A percentile compares a stretch with the other conserved stretches of the same genome.
Evolutionary conservation across 2,113 vertebrate species (phyloP).

Genomic region (Glaucomys volans): DNA sequence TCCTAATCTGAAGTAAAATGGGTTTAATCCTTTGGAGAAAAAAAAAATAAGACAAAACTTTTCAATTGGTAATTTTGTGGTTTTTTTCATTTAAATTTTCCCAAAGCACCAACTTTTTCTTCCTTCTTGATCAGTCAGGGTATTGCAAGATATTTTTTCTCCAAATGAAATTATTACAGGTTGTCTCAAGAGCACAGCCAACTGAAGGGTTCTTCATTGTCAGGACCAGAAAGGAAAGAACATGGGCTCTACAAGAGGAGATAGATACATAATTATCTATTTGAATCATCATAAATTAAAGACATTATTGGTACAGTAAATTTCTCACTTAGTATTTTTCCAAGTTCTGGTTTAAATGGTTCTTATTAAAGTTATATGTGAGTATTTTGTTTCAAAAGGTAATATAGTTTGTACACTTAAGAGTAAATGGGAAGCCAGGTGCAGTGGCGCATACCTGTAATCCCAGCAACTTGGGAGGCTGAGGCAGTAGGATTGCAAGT

Average conservation of each 20-base stretch:
- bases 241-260: slow-evolving; percentile 59
- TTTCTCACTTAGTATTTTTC: slow-evolving; percentile 73
- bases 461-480: too few species aligned
- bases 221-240: slow-evolving; percentile 69
- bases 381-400: slow-evolving; percentile 76
- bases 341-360: slow-evolving; percentile 72
- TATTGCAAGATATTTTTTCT: slow-evolving; percentile 68
- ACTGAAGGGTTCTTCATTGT: slow-evolving; percentile 68
- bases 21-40: slow-evolving; percentile 81
- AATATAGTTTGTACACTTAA: slow-evolving; percentile 82
- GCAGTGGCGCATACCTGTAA: too few species aligned
- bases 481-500: too few species aligned
- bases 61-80: slow-evolving; percentile 44
- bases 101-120: slow-evolving; percentile 68
- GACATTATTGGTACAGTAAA: slow-evolving; percentile 36
- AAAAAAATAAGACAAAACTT: background rate
- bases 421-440: slow-evolving; percentile 66
- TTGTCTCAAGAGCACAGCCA: slow-evolving; percentile 70
- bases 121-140: slow-evolving; percentile 67
- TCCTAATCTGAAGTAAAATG: slow-evolving; percentile 78
- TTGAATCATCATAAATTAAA: slow-evolving; percentile 49
- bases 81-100: slow-evolving; percentile 63
- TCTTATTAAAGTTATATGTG: slow-evolving; percentile 68
- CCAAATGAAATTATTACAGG: slow-evolving; percentile 54
- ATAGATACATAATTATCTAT: slow-evolving; percentile 45